phyloP scores from a whole-genome alignment of 2,888 invertebrate species.

The Pseudococcus longispinus region DNA sequence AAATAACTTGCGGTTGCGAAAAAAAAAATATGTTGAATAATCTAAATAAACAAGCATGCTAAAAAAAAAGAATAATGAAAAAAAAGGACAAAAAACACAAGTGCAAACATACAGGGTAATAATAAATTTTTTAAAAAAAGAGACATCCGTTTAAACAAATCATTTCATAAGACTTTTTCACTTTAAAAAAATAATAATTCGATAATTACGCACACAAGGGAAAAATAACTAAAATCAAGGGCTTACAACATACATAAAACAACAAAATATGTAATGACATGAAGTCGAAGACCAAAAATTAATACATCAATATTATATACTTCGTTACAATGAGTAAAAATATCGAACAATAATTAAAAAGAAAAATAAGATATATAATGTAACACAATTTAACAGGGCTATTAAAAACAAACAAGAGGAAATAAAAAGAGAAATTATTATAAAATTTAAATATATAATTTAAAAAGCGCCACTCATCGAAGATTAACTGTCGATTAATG shows the following conservation, averaged over 20 bases:
- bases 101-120: conserved; percentile 46
- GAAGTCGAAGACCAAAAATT: conserved; percentile 36
- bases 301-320: conserved; percentile 41
- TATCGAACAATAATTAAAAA: conserved; percentile 38
- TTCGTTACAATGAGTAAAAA: conserved; percentile 42
- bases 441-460: conserved; percentile 37
- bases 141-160: conserved; percentile 14
- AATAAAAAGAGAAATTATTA: conserved; percentile 35
- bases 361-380: conserved; percentile 38
- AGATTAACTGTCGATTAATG: conserved; percentile 47
- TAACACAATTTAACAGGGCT: conserved; percentile 38
- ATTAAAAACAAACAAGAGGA: conserved; percentile 47
- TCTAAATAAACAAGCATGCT: conserved; percentile 29
- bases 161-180: conserved; percentile 38
- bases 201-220: conserved; percentile 42
- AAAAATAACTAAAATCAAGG: conserved; percentile 52
- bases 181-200: conserved; percentile 29
- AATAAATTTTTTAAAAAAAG: conserved; percentile 19
- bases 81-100: conserved; percentile 26
- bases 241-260: conserved; percentile 49
- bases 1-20: conserved; percentile 43
- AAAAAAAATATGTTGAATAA: conserved; percentile 19
- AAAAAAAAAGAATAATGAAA: conserved; percentile 35
- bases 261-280: conserved; percentile 44
- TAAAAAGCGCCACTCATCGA: conserved; percentile 50